phyloP scores from a whole-genome alignment of 2,888 invertebrate genomes.

The Pachymerium ferrugineum region DNA sequence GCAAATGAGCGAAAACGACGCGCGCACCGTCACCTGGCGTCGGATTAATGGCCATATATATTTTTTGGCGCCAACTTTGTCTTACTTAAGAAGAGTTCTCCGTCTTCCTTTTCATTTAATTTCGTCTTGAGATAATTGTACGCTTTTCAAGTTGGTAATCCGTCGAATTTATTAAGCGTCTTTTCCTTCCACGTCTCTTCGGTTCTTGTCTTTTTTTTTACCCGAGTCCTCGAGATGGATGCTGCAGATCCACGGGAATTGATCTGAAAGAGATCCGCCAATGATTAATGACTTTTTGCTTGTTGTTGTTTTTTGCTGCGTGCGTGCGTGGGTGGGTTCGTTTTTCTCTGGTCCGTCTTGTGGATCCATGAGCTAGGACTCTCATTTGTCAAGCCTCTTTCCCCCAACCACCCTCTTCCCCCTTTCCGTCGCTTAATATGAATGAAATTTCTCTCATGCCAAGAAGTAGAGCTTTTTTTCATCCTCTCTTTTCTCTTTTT shows the following conservation, averaged over 20 bases:
- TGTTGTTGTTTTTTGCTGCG: constrained; percentile 25
- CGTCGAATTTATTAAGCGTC: constrained; percentile 17
- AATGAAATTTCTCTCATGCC: constrained; percentile 28
- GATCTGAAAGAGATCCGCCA: constrained; percentile 32
- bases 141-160: constrained; percentile 22
- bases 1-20: constrained; percentile 15
- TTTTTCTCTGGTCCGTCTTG: constrained; percentile 19
- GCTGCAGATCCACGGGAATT: constrained; percentile 27
- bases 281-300: constrained; percentile 33
- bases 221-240: not conserved
- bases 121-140: constrained; percentile 5
- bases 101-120: constrained; percentile 20
- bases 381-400: constrained; percentile 10
- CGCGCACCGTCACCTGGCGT: constrained; percentile 5
- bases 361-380: constrained; percentile 23
- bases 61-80: constrained; percentile 11
- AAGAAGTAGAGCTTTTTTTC: not conserved
- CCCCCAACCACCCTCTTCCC: not conserved
- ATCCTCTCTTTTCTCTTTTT: not conserved
- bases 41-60: not conserved
- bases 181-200: constrained; percentile 11
- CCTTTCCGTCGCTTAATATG: constrained; percentile 14
- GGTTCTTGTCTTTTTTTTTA: not conserved
- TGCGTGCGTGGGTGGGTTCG: constrained; percentile 22
- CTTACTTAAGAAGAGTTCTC: not conserved